Conservation (phyloP, 2,888 invertebrate species). For the Stenotaenia linearis region DNA sequence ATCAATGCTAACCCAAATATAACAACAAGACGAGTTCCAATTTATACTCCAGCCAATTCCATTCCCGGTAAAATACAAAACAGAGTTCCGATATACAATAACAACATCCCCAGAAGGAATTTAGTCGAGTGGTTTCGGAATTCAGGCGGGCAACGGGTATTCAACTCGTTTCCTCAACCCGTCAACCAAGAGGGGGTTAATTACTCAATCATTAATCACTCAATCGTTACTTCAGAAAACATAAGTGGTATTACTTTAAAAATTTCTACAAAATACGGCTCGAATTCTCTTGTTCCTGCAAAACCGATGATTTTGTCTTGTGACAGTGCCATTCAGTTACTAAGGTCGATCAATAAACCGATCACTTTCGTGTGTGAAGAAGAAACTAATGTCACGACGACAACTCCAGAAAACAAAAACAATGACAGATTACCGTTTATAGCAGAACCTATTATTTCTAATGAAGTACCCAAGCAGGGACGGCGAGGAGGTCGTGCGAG, state of each 20-base stretch:
- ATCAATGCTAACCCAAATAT: background rate
- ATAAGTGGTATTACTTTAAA: background rate
- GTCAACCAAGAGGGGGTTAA: background rate
- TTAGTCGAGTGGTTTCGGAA: background rate
- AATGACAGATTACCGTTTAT: background rate
- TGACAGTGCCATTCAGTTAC: background rate
- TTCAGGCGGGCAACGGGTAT: background rate
- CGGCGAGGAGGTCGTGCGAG: background rate
- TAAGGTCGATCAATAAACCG: background rate
- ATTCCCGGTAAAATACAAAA: background rate
- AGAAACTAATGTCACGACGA: background rate
- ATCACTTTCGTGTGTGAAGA: background rate
- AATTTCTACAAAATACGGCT: background rate
- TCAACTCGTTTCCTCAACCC: background rate
- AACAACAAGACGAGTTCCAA: background rate
- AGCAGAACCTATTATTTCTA: background rate
- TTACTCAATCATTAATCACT: background rate
- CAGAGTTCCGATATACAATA: background rate
- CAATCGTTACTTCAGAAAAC: background rate
- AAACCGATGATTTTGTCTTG: background rate
- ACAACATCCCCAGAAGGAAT: background rate
- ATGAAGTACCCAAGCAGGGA: background rate
- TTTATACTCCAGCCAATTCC: background rate
- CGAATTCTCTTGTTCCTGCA: background rate
- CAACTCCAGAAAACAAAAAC: background rate